Base-by-base conservation (phyloP, 2,888 invertebrate genomes). In the Coecobrya sp. region DNA sequence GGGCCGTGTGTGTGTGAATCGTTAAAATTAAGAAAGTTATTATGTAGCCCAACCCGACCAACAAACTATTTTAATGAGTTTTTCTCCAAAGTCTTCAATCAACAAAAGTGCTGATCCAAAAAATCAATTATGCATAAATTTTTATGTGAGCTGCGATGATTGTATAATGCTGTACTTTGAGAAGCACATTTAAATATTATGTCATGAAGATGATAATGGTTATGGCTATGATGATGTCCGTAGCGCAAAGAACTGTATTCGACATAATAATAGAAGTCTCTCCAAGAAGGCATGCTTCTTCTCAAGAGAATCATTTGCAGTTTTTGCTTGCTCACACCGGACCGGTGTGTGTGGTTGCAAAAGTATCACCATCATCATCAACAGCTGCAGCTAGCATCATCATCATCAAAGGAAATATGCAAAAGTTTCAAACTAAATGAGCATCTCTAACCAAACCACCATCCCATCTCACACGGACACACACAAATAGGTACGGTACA, bases 61-160 rank as follows among this genome's bases (percentile, higher is more conserved):
- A 73, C 70, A 70, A 73, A 73, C 73, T 73, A 73, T 73, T 73
- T 73, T 73, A 73, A 73, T 73, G 73, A 73, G 73, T 45, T 73
- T 73, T 73, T 22, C 45, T 73, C 22, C 73, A 45, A n/a, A 73
- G 45, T 45, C 45, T 73, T 73, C 73, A 45, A 45, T 73, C 73
- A 45, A 73, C 36, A 73, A 73, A 73, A 73, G 70, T 73, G 73
- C 73, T 73, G 73, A 73, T 73, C 73, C 10, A 45, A 73, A 73
- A 73, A 73, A 73, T 73, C 73, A 73, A 73, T 73, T 73, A 45
- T 22, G 22, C 5, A 73, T 22, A 73, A 73, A 73, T 73, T 42
- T 65, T 42, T 73, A 73, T 45, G 30, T 36, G 70, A 27, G 65
- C 13, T 30, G 8, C 70, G 36, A 70, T 70, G 30, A 70, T 70